A percentile compares a stretch with the other conserved stretches of the same genome.
Conservation (phyloP, 1,140 invertebrate species). For the Drosophila bocqueti region DNA sequence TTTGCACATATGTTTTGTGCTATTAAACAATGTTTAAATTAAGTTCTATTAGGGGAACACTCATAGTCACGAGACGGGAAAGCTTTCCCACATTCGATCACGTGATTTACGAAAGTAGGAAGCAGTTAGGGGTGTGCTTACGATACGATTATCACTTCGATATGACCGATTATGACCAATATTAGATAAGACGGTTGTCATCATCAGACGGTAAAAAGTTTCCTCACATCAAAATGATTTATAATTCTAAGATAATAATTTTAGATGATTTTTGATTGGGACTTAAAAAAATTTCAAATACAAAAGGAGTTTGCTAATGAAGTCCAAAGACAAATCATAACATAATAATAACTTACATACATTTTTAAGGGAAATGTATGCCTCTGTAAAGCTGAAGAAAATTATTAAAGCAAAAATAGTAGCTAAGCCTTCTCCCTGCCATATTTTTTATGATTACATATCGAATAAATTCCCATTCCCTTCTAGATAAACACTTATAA, state of each 20-base stretch:
- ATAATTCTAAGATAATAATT: background rate
- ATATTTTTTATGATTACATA: background rate
- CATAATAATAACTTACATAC: no score
- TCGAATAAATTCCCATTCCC: background rate
- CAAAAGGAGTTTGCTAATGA: no score
- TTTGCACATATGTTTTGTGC: constrained; percentile 1
- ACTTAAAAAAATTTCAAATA: no score
- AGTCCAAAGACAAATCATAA: no score
- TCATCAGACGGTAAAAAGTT: background rate
- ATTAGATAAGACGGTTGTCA: background rate
- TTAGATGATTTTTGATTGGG: no score
- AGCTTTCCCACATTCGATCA: background rate
- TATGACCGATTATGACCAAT: constrained; percentile 17
- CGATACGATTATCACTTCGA: constrained; percentile 18
- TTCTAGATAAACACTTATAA: constrained; percentile 8
- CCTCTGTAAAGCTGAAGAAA: background rate
- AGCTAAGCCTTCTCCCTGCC: no score
- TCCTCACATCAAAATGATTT: background rate
- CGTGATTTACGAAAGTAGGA: constrained; percentile 8
- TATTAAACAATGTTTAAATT: background rate
- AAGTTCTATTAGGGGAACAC: background rate
- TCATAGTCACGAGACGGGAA: background rate
- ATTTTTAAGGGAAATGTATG: background rate
- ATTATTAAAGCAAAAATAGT: background rate
- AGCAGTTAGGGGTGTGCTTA: constrained; percentile 6